phyloP scores from a whole-genome alignment of 2,113 vertebrate genomes.

The Ia io region DNA sequence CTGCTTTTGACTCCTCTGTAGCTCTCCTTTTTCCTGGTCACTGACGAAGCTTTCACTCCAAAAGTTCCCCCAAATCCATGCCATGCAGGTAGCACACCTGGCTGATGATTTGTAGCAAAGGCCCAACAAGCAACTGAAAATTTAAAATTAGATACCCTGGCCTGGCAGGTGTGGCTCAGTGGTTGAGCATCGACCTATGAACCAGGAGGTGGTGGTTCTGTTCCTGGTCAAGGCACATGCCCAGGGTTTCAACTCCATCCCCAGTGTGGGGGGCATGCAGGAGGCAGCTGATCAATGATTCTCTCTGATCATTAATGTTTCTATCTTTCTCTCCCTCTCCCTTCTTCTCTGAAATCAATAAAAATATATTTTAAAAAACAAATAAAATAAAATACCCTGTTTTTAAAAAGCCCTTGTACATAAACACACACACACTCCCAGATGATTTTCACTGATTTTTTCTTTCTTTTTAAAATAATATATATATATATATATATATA shows the following conservation, averaged over 20 bases:
- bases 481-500: no score
- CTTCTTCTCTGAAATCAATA: no score
- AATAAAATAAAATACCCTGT: not conserved
- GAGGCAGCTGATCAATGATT: no score
- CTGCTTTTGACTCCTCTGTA: not conserved
- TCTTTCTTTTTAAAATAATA: not conserved
- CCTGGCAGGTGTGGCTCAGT: no score
- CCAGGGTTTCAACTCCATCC: no score
- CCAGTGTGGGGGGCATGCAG: no score
- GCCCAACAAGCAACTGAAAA: not conserved
- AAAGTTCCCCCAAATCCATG: not conserved
- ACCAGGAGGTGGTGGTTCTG: no score
- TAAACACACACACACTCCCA: not conserved
- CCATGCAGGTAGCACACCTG: not conserved
- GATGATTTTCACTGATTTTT: not conserved
- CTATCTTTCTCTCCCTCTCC: no score
- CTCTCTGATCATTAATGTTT: no score
- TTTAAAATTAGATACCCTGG: not conserved
- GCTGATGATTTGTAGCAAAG: not conserved
- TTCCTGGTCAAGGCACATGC: no score
- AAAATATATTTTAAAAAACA: no score
- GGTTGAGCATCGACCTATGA: no score
- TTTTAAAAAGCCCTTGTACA: not conserved
- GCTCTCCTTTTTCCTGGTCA: not conserved
- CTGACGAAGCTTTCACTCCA: not conserved